These are phyloP conservation scores for Mythimna impura DNA, from an alignment of 2,888 invertebrate genomes.

Conservation along the genomic window DNA sequence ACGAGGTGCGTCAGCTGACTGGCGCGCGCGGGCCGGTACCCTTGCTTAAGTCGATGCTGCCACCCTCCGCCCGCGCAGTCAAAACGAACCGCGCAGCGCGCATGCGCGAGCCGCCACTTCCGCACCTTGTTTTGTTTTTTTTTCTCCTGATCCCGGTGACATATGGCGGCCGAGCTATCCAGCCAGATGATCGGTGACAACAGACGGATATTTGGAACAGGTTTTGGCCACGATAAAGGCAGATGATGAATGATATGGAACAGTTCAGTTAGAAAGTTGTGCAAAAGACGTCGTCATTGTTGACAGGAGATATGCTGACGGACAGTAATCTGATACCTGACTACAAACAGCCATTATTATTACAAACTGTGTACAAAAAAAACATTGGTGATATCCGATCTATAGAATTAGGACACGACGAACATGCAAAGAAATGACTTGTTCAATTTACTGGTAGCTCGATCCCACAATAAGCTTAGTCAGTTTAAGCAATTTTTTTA, in stretches of 20 bases:
- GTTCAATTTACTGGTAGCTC: constrained; percentile 16
- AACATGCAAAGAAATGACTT: constrained; percentile 12
- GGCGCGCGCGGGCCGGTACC: constrained; percentile 85
- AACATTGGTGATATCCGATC: constrained; percentile 25
- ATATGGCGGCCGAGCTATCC: constrained; percentile 49
- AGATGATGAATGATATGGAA: constrained; percentile 57
- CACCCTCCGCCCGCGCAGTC: constrained; percentile 87
- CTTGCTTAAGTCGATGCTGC: constrained; percentile 88
- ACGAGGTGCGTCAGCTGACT: constrained; percentile 88
- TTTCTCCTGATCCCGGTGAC: constrained; percentile 68
- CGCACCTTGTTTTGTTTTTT: constrained; percentile 75
- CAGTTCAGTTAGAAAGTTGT: constrained; percentile 56
- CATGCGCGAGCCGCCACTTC: constrained; percentile 74
- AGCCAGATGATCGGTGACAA: constrained; percentile 64
- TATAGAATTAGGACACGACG: constrained; percentile 18
- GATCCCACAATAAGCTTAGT: neutral
- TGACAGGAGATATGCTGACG: constrained; percentile 50
- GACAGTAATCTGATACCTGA: constrained; percentile 49
- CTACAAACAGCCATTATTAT: constrained; percentile 27
- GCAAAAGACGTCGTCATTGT: constrained; percentile 45
- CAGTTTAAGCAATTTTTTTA: neutral
- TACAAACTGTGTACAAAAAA: constrained; percentile 19
- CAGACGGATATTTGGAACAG: constrained; percentile 60
- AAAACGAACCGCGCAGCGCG: constrained; percentile 83
- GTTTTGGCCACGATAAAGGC: constrained; percentile 57